Evolutionary conservation across 1,140 invertebrate genomes (phyloP).

Genomic region (Drosophila fuyamai): DNA sequence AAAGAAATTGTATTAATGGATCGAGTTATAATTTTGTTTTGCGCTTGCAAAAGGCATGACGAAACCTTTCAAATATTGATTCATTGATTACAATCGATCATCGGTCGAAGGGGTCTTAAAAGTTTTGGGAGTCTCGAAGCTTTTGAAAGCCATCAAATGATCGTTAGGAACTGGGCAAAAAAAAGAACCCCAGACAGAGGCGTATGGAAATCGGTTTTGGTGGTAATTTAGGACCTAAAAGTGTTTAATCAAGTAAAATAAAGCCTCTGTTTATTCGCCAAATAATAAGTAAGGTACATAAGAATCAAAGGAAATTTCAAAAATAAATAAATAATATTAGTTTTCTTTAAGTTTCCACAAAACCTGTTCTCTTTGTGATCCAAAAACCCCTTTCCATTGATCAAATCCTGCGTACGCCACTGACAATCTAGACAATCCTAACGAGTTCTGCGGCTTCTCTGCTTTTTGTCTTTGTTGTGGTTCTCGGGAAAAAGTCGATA

Average conservation of each 20-base stretch:
- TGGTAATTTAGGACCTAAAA: no score
- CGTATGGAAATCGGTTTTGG: not conserved
- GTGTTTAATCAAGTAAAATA: no score
- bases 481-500: constrained; percentile 8
- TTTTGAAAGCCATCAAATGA: constrained; percentile 40
- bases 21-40: constrained; percentile 24
- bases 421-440: constrained; percentile 5
- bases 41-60: not conserved
- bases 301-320: not conserved
- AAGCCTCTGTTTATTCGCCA: no score
- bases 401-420: constrained; percentile 2
- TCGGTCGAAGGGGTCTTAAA: not conserved
- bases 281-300: not conserved
- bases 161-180: constrained; percentile 49
- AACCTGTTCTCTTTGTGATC: no score
- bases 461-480: not conserved
- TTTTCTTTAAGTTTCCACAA: not conserved
- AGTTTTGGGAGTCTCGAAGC: constrained; percentile 17
- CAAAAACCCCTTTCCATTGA: not conserved
- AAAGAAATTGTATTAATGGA: not conserved
- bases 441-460: constrained; percentile 24
- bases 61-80: constrained; percentile 21
- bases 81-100: constrained; percentile 66
- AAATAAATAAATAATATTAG: not conserved
- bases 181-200: not conserved